Evolutionary conservation across 2,888 invertebrate species (phyloP).

Genomic region (Aromia moschata): DNA sequence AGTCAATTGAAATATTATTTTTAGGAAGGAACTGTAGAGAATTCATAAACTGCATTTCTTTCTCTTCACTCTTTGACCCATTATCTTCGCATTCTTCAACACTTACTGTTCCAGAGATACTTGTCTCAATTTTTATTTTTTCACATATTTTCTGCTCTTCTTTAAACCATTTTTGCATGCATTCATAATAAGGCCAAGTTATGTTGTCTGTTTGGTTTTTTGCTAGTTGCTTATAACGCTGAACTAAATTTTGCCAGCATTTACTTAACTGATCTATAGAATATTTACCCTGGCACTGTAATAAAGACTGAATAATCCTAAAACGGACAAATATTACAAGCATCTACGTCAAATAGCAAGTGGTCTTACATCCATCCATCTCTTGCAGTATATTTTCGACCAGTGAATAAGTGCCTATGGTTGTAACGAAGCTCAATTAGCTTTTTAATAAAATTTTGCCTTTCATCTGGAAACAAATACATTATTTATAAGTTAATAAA

Average conservation of each 20-base stretch:
- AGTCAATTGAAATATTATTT: slow-evolving; percentile 35
- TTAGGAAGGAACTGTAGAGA: slow-evolving; percentile 17
- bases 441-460: slow-evolving; percentile 47
- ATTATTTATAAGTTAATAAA: slow-evolving; percentile 1
- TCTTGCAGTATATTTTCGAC: slow-evolving; percentile 48
- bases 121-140: slow-evolving; percentile 32
- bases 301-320: slow-evolving; percentile 46
- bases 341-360: neutral
- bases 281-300: slow-evolving; percentile 47
- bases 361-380: slow-evolving; percentile 49
- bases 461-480: slow-evolving; percentile 34
- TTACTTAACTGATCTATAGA: slow-evolving; percentile 48
- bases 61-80: slow-evolving; percentile 17
- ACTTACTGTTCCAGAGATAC: slow-evolving; percentile 21
- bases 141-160: slow-evolving; percentile 33
- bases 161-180: slow-evolving; percentile 47
- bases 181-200: slow-evolving; percentile 47
- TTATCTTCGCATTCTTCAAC: slow-evolving; percentile 34
- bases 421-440: slow-evolving; percentile 45
- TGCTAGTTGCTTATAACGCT: slow-evolving; percentile 44
- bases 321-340: neutral
- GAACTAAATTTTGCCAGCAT: slow-evolving; percentile 50
- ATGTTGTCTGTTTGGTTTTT: slow-evolving; percentile 44
- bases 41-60: slow-evolving; percentile 14
- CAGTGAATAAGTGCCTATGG: slow-evolving; percentile 47